Evolutionary conservation across 2,888 invertebrate species (phyloP).

Genomic region (Margaritifera margaritifera): DNA sequence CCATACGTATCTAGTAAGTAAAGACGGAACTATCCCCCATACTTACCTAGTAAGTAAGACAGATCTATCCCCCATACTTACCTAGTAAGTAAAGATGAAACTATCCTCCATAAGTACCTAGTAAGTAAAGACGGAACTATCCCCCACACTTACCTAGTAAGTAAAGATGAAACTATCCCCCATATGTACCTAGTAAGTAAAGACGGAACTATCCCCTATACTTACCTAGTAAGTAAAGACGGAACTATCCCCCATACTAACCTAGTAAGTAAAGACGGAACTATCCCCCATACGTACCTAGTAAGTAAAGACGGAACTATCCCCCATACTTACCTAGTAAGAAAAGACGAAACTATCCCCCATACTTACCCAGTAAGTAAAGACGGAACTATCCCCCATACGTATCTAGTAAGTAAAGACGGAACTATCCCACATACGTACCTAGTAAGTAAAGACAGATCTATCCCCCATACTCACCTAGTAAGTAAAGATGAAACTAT

Average conservation of each 20-base stretch:
- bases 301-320: conserved; percentile 61
- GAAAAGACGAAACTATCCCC: conserved; percentile 66
- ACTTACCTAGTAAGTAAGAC: conserved; percentile 59
- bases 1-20: conserved; percentile 65
- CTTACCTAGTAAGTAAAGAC: conserved; percentile 58
- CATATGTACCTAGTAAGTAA: conserved; percentile 64
- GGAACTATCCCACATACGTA: conserved; percentile 67
- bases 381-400: conserved; percentile 67
- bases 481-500: conserved; percentile 61
- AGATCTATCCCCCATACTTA: conserved; percentile 67
- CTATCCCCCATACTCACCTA: conserved; percentile 66
- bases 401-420: conserved; percentile 58
- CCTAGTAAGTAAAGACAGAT: conserved; percentile 64
- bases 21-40: conserved; percentile 67
- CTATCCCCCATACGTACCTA: conserved; percentile 66
- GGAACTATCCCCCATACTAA: conserved; percentile 67
- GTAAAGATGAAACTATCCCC: conserved; percentile 65
- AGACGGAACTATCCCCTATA: conserved; percentile 67
- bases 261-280: conserved; percentile 64
- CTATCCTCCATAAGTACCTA: conserved; percentile 66
- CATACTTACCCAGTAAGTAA: conserved; percentile 64
- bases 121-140: conserved; percentile 61
- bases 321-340: conserved; percentile 67
- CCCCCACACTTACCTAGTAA: conserved; percentile 67
- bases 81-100: conserved; percentile 64